phyloP scores from a whole-genome alignment of 2,113 vertebrate species.

The Romanogobio albipinnatus region DNA sequence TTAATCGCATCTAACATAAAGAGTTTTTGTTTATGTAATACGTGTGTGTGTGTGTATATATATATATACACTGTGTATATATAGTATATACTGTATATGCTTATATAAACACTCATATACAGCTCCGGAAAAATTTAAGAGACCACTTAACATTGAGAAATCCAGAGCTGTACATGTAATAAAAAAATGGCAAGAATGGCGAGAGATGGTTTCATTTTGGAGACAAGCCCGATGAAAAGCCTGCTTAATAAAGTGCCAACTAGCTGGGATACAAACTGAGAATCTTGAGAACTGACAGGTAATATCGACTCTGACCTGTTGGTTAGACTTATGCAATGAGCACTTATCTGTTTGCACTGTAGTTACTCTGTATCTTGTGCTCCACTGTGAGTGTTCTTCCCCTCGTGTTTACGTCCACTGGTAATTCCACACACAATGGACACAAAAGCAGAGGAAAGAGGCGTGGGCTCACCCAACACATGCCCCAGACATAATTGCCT shows the following conservation, averaged over 20 bases:
- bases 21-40: too few relatives aligned
- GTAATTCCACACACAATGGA: constrained; percentile 73
- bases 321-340: constrained; percentile 74
- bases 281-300: constrained; percentile 68
- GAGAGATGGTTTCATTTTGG: constrained; percentile 2
- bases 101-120: too few relatives aligned
- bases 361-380: constrained; percentile 61
- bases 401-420: constrained; percentile 71
- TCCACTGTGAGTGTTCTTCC: constrained; percentile 55
- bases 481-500: constrained; percentile 79
- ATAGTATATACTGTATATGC: too few relatives aligned
- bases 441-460: constrained; percentile 72
- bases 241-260: constrained; percentile 51
- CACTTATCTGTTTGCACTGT: constrained; percentile 74
- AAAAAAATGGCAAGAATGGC: not conserved
- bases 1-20: too few relatives aligned
- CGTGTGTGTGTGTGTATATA: too few relatives aligned
- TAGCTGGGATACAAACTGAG: constrained; percentile 63
- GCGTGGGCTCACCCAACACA: constrained; percentile 70
- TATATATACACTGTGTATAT: too few relatives aligned
- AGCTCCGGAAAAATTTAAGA: too few relatives aligned
- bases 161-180: too few relatives aligned
- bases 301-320: constrained; percentile 71
- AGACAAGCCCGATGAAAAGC: constrained; percentile 6
- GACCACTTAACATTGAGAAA: too few relatives aligned